Evolutionary conservation across 2,797 vertebrate species (phyloP).

Genomic region (Chromis chromis): DNA sequence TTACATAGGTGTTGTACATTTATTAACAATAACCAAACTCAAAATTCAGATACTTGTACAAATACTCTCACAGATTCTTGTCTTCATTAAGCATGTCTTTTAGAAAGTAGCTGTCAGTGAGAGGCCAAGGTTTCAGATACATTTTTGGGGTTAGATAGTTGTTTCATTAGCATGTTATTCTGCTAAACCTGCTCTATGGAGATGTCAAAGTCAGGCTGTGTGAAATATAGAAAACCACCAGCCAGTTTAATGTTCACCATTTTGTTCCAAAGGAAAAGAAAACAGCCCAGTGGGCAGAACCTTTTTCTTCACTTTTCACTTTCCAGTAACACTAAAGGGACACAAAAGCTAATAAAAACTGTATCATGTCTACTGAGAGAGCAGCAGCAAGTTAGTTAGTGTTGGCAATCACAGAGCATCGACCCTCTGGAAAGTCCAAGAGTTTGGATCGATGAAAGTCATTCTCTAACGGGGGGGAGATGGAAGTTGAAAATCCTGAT

Average conservation of each 20-base stretch:
- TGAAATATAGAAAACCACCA: slow-evolving; percentile 10
- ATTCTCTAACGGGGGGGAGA: slow-evolving; percentile 70
- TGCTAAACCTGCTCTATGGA: neutral
- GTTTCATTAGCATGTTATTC: neutral
- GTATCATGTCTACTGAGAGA: slow-evolving; percentile 67
- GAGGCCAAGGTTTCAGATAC: neutral
- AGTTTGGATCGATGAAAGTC: slow-evolving; percentile 85
- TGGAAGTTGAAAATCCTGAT: slow-evolving; percentile 73
- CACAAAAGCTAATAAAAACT: slow-evolving; percentile 74
- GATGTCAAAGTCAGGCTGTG: neutral
- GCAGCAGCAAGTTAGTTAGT: slow-evolving; percentile 77
- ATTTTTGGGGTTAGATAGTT: neutral
- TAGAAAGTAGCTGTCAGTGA: neutral
- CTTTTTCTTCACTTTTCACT: slow-evolving; percentile 41
- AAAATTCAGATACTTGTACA: neutral
- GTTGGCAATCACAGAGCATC: slow-evolving; percentile 82
- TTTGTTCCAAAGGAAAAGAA: slow-evolving; percentile 41
- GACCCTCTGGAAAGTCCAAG: slow-evolving; percentile 72
- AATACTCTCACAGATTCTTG: too few relatives aligned
- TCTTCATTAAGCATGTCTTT: neutral
- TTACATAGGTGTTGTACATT: neutral
- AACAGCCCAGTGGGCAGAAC: slow-evolving; percentile 33
- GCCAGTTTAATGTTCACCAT: slow-evolving; percentile 27
- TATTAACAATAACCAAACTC: neutral
- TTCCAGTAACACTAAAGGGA: slow-evolving; percentile 61